A percentile compares a stretch with the other conserved stretches of the same genome.
These are phyloP conservation scores for Linyphia triangularis DNA, from an alignment of 2,888 invertebrate genomes.

Conservation along the genomic window DNA sequence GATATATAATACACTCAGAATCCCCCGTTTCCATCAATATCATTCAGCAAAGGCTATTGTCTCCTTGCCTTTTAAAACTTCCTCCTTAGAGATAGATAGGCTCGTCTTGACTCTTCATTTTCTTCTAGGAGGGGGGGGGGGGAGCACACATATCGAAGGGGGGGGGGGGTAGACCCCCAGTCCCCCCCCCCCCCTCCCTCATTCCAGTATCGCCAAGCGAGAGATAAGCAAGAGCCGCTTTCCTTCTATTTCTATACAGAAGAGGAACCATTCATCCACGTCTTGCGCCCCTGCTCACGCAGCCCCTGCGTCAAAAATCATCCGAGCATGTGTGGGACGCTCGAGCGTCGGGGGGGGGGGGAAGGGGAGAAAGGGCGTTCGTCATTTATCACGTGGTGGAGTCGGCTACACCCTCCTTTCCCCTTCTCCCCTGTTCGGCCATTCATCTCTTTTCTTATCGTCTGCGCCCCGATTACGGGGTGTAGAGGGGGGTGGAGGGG, in stretches of 20 bases:
- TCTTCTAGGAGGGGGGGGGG: slow-evolving; percentile 2
- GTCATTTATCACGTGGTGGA: background rate
- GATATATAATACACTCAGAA: background rate
- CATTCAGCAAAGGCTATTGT: background rate
- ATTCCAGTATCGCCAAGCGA: slow-evolving; percentile 48
- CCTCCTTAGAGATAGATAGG: slow-evolving; percentile 10
- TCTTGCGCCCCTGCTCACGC: slow-evolving; percentile 34
- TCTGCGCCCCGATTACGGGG: slow-evolving; percentile 67
- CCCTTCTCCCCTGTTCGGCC: slow-evolving; percentile 67
- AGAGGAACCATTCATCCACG: slow-evolving; percentile 61
- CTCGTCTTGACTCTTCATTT: slow-evolving; percentile 33
- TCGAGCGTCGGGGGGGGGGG: slow-evolving; percentile 7
- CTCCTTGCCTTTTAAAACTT: background rate
- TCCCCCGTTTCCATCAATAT: slow-evolving; percentile 38
- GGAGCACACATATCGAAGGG: slow-evolving; percentile 41
- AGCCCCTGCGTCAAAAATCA: slow-evolving; percentile 69
- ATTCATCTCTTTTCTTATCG: slow-evolving; percentile 71
- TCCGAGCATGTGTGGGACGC: slow-evolving; percentile 23
- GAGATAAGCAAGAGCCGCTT: slow-evolving; percentile 67
- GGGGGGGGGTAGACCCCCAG: background rate
- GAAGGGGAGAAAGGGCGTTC: slow-evolving; percentile 23
- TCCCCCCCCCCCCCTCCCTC: background rate
- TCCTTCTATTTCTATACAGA: slow-evolving; percentile 44
- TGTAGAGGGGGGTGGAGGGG: slow-evolving; percentile 12
- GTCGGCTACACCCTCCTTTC: background rate